Evolutionary conservation across 1,140 invertebrate species (phyloP), one percentile per base, ranked within the genome.

Genomic region (Xylocopa sonorina): DNA sequence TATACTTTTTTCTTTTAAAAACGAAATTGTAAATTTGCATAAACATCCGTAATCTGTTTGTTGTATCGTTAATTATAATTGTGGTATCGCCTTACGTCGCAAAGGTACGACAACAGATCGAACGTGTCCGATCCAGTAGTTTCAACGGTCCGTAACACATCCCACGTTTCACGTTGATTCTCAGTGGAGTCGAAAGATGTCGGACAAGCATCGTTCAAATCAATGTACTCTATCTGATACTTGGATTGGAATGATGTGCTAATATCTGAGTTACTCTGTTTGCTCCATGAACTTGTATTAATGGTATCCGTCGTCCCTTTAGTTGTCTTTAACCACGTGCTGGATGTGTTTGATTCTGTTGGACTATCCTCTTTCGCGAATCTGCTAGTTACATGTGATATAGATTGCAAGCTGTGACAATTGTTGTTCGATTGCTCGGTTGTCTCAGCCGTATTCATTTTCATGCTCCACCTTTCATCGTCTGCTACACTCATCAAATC

Each of bases 51-150:
- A n/a, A n/a, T n/a, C n/a, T n/a, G n/a, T n/a, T n/a, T n/a, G n/a
- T n/a, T n/a, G n/a, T 53, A 53, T 12, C 10, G 10, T 21, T 32
- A 69, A 69, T 57, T 58, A 57, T 16, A 66, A n/a, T n/a, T n/a
- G n/a, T n/a, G 21, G 14, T 24, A 38, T 48, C 24, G 57, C 90
- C 89, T 90, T 87, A 93, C 92, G 66, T 92, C 91, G 32, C 89
- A 88, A 53, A 93, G 83, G 55, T 92, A 93, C 3, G 91, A 91
- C 29, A 93, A 73, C 18, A 93, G 76, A 85, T 93, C 92, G 62
- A 93, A 93, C 1, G 82, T 81, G 21, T 90, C 87, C 10, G 84
- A 81, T 32, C 80, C 86, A 27, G 78, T 88, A 0, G 86, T 85
- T 38, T 88, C 86, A 12, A 91, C 82, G 18, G 87, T 87, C 18